Conservation (phyloP, 2,113 vertebrate genomes). For the Ageneiosus marmoratus region DNA sequence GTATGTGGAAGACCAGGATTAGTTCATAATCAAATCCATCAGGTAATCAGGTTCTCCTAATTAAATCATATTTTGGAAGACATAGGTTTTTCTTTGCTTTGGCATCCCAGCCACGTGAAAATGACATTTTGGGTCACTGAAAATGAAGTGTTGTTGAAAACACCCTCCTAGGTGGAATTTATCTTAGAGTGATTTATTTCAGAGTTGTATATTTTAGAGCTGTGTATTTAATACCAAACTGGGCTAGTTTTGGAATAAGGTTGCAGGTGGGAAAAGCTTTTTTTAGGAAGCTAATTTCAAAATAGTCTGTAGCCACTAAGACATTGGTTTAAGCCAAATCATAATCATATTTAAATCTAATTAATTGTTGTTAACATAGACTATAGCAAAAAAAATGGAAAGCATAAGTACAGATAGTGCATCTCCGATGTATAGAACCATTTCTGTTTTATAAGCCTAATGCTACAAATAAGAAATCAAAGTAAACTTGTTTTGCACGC, state of each 20-base stretch:
- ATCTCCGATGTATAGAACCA: not conserved
- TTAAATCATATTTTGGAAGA: not conserved
- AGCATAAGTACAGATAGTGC: not conserved
- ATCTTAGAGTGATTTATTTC: too few species aligned
- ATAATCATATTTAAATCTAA: not conserved
- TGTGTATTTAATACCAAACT: not conserved
- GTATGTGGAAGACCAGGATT: not conserved
- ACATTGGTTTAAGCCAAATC: not conserved
- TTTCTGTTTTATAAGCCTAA: not conserved
- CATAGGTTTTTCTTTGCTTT: not conserved
- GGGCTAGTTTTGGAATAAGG: not conserved
- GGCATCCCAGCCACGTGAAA: not conserved
- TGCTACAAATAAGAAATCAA: not conserved
- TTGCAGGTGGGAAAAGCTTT: not conserved
- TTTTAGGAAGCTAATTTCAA: not conserved
- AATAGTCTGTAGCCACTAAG: not conserved
- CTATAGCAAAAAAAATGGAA: not conserved
- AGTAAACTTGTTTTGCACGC: not conserved
- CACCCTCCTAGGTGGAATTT: not conserved
- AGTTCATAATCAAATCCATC: slow-evolving; percentile 9
- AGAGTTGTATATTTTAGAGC: not conserved
- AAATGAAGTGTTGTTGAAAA: not conserved
- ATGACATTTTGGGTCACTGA: not conserved
- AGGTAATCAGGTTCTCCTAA: not conserved
- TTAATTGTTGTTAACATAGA: not conserved